A percentile compares a stretch with the other conserved stretches of the same genome.
Evolutionary conservation across 2,888 invertebrate species (phyloP).

Genomic region (Cheiracanthium punctorium): DNA sequence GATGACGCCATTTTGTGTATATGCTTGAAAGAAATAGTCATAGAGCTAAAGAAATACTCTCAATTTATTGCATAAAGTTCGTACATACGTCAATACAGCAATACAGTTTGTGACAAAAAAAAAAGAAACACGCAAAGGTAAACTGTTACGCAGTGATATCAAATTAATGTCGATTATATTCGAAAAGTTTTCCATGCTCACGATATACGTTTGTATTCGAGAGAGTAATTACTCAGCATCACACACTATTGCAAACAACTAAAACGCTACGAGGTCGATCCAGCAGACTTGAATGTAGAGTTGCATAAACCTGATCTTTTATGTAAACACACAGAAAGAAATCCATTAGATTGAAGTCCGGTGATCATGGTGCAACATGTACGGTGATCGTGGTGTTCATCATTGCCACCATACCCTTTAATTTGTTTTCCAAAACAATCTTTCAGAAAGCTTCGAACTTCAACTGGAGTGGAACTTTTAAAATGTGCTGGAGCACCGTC

Average conservation of each 20-base stretch:
- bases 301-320: neutral
- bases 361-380: neutral
- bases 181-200: neutral
- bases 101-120: neutral
- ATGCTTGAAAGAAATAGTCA: too few species aligned
- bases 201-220: neutral
- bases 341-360: neutral
- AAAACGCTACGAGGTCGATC: neutral
- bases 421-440: neutral
- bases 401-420: neutral
- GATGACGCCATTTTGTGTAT: too few species aligned
- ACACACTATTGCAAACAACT: neutral
- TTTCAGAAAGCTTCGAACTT: slow-evolving; percentile 1
- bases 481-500: slow-evolving; percentile 1
- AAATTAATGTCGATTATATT: neutral
- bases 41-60: too few species aligned
- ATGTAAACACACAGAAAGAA: neutral
- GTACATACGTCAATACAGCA: too few species aligned
- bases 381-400: too few species aligned
- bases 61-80: too few species aligned
- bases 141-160: neutral
- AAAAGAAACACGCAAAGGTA: neutral
- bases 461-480: neutral
- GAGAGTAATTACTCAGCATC: neutral
- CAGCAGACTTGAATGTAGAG: neutral